Evolutionary conservation across 2,797 vertebrate species (phyloP).

Genomic region (Sebastes elongatus): DNA sequence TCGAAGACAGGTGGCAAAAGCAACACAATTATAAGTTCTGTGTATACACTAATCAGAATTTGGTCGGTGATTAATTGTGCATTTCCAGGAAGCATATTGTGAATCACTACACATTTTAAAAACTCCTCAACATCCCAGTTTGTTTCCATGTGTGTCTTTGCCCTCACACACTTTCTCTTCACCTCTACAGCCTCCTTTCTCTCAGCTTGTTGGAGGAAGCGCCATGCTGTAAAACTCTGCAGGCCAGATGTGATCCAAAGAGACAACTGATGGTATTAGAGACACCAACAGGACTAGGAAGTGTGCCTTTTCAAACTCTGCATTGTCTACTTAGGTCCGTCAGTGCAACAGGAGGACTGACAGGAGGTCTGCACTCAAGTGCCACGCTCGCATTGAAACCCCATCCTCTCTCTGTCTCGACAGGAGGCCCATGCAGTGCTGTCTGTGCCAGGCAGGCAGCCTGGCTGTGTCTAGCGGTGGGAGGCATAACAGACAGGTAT

Average conservation of each 20-base stretch:
- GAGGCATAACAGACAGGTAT: slow-evolving; percentile 77
- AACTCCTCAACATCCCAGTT: neutral
- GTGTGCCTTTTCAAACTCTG: slow-evolving; percentile 71
- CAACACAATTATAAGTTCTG: neutral
- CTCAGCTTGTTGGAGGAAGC: slow-evolving; percentile 59
- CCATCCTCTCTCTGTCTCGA: slow-evolving; percentile 43
- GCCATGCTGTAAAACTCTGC: slow-evolving; percentile 57
- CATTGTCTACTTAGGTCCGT: slow-evolving; percentile 61
- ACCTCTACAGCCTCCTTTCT: slow-evolving; percentile 7
- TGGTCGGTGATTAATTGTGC: neutral
- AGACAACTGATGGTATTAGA: slow-evolving; percentile 59
- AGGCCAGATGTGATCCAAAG: slow-evolving; percentile 75
- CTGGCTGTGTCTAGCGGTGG: slow-evolving; percentile 63
- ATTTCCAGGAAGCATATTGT: neutral
- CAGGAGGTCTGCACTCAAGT: slow-evolving; percentile 66
- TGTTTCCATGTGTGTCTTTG: neutral
- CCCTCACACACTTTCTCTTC: slow-evolving; percentile 16
- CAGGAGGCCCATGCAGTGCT: slow-evolving; percentile 69
- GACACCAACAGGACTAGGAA: slow-evolving; percentile 67
- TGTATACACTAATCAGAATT: neutral
- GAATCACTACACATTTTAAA: neutral
- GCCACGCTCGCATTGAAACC: slow-evolving; percentile 40
- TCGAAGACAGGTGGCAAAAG: neutral
- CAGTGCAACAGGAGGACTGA: slow-evolving; percentile 69
- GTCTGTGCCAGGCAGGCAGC: slow-evolving; percentile 68